A percentile compares a stretch with the other conserved stretches of the same genome.
These are phyloP conservation scores for Embiotoca jacksoni DNA, from an alignment of 2,113 vertebrate species.

Conservation along the genomic window DNA sequence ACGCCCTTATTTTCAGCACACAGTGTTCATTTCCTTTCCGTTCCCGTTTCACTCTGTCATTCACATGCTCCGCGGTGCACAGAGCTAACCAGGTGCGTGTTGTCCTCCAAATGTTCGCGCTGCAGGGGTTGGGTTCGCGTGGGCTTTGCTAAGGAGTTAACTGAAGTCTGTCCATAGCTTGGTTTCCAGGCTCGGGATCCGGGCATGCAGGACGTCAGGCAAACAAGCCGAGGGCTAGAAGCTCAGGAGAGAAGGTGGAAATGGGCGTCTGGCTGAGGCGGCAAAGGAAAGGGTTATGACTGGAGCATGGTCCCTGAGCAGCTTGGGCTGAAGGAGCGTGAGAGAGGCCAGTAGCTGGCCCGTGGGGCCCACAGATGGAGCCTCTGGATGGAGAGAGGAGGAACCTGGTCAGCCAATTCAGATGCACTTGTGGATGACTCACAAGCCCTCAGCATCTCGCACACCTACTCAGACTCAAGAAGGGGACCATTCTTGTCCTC, in stretches of 20 bases:
- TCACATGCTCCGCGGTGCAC: conserved; percentile 28
- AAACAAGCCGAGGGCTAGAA: conserved; percentile 28
- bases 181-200: conserved; percentile 45
- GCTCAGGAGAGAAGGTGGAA: conserved; percentile 19
- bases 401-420: conserved; percentile 59
- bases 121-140: conserved; percentile 49
- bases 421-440: conserved; percentile 68
- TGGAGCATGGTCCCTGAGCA: conserved; percentile 59
- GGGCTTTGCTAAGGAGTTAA: conserved; percentile 59
- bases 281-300: conserved; percentile 52
- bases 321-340: conserved; percentile 68
- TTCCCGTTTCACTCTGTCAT: conserved; percentile 32
- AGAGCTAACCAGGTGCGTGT: conserved; percentile 52
- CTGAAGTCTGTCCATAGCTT: conserved; percentile 53
- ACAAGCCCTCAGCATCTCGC: conserved; percentile 44
- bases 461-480: conserved; percentile 54
- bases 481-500: conserved; percentile 21
- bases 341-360: conserved; percentile 73
- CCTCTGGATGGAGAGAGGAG: conserved; percentile 61
- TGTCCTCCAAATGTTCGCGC: conserved; percentile 54
- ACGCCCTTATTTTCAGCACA: conserved; percentile 17
- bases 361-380: conserved; percentile 70
- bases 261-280: conserved; percentile 30
- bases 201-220: conserved; percentile 44
- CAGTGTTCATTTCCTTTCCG: conserved; percentile 1